Percentiles rank a stretch among this genome's conserved stretches.
Conservation (phyloP, 2,113 vertebrate genomes). For the Geothlypis trichas region DNA sequence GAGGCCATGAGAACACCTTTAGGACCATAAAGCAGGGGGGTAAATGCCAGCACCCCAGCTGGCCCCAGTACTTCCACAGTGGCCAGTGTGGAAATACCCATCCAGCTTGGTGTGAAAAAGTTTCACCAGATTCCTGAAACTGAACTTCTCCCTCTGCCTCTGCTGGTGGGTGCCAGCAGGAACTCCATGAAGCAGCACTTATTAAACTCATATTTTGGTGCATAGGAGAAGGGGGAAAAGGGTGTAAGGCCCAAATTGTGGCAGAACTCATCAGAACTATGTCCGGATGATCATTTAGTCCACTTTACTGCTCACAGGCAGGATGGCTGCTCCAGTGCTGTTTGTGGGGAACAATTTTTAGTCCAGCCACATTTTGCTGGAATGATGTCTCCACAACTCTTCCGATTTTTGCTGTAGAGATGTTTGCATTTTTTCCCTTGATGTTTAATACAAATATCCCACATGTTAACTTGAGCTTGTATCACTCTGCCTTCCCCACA, state of each 20-base stretch:
- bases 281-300: neutral
- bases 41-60: neutral
- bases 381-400: neutral
- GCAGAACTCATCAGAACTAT: neutral
- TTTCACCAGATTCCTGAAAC: neutral
- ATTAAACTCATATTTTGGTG: neutral
- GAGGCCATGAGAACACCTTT: neutral
- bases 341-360: no score
- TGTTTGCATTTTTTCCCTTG: neutral
- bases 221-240: neutral
- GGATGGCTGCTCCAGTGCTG: neutral
- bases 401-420: neutral
- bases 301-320: neutral
- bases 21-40: fast-evolving
- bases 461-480: neutral
- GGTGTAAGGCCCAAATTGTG: neutral
- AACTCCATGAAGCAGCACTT: neutral
- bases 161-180: neutral
- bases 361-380: neutral
- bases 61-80: neutral
- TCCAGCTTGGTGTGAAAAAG: neutral
- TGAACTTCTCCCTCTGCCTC: neutral
- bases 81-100: neutral
- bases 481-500: neutral
- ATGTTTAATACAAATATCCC: neutral